Conservation (phyloP, 2,113 vertebrate species). For the Piprites chloris region DNA sequence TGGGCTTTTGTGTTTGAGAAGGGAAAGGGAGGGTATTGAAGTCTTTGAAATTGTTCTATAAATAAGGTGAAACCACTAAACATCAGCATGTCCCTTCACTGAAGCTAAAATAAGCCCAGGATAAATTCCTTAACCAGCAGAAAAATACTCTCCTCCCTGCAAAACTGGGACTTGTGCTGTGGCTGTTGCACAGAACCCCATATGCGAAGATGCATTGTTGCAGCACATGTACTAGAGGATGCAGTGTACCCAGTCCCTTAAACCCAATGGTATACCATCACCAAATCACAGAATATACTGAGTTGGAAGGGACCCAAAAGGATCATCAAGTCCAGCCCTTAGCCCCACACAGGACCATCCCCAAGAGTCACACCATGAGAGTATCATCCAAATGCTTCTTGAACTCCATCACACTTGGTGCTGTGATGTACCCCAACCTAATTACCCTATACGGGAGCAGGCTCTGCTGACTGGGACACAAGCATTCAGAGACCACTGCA, state of each 20-base stretch:
- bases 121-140: neutral
- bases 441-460: neutral
- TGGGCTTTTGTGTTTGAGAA: neutral
- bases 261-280: accelerated
- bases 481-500: neutral
- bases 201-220: accelerated
- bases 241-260: accelerated
- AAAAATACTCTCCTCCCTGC: neutral
- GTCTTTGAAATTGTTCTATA: neutral
- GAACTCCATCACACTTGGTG: neutral
- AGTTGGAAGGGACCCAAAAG: neutral
- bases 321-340: neutral
- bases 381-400: neutral
- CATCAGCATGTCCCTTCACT: neutral
- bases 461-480: neutral
- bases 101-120: neutral
- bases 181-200: accelerated
- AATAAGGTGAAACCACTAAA: neutral
- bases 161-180: neutral
- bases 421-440: neutral
- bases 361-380: neutral
- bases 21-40: neutral
- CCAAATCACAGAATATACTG: neutral
- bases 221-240: accelerated
- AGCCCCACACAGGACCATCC: neutral